Evolutionary conservation across 1,140 invertebrate species (phyloP), one percentile per base, ranked within the genome.

Genomic region (Drosophila nikananu): DNA sequence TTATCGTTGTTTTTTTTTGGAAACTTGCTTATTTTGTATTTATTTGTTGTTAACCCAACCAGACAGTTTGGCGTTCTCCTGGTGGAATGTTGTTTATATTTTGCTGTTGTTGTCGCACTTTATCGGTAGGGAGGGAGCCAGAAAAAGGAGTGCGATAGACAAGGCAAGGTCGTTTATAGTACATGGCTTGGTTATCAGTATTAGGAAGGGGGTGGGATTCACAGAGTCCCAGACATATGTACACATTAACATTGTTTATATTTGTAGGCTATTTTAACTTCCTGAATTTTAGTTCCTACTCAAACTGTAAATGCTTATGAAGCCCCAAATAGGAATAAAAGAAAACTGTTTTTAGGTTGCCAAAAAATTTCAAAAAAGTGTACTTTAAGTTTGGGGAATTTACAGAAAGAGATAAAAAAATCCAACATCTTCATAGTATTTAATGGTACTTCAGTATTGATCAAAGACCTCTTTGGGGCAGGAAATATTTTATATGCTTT

Each of bases 41-140:
- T 48, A 65, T 49, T 58, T 54, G 25, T n/a, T 35, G 32, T 4
- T 19, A 63, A 35, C 39, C n/a, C 32, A 44, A 35, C 49, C 66
- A 86, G 83, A 86, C 83, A 68, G 27, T 44, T 49, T 51, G 79
- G 58, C 66, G 49, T 37, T 64, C 10, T 23, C 48, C 49, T 55
- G 39, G 23, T 41, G 32, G 12, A 25, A 65, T 30, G 30, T 21
- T 61, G 39, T 65, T 73, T 76, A 27, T 35, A 37, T 42, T 51
- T 64, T 58, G 10, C n/a, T n/a, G n/a, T n/a, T n/a, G n/a, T 46
- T 39, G 49, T 61, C 41, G 13, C 15, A 49, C 25, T 65, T 76
- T 55, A 76, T 76, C 41, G 41, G 41, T 15, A 10, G 27, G 21
- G 42, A 21, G 46, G 35, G 64, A 54, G n/a, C 37, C 51, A 58